Base-by-base conservation (phyloP, 1,140 invertebrate species). In the Coptotermes formosanus region DNA sequence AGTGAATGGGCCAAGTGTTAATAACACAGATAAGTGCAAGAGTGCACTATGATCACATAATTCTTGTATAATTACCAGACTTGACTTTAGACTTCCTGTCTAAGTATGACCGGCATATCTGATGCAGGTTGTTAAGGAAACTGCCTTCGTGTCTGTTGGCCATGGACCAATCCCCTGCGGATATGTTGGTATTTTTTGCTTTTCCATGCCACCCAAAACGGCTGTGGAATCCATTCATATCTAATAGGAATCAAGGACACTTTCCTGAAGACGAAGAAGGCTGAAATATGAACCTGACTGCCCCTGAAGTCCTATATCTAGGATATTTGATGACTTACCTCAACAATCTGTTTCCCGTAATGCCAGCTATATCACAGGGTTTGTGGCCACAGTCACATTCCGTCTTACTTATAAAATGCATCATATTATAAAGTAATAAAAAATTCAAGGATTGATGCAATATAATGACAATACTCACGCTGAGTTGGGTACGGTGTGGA, bases 401-500 rank as follows among this genome's bases (percentile, higher is more conserved):
- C 1, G 25, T 19, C 19, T 64, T 23, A 64, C 59, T 64, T 64
- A n/a, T 64, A 7, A 6, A 64, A 64, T 3, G 25, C 19, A 64
- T 1, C 59, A 19, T 23, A 16, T 23, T 12, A 64, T 23, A 23
- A 19, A 64, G 25, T 64, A 64, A 12, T 30, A 25, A n/a, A 75
- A 75, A 75, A 75, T 75, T 75, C n/a, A 75, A 8, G n/a, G 25
- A 75, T 7, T 69, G 19, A n/a, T 23, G 8, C 9, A 64, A 8
- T n/a, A 25, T 23, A 25, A n/a, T 64, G 19, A 64, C 25, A 75
- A 45, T 86, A 89, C 89, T 90, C 89, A 93, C 92, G 90, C 88
- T 93, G 93, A 88, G 91, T 90, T 12, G 95, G 94, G 90, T 96
- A 96, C n/a, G 94, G 93, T 12, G 92, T 89, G 85, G 91, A 85